Conservation (phyloP, 2,888 invertebrate genomes). For the Pegoplata infirma region DNA sequence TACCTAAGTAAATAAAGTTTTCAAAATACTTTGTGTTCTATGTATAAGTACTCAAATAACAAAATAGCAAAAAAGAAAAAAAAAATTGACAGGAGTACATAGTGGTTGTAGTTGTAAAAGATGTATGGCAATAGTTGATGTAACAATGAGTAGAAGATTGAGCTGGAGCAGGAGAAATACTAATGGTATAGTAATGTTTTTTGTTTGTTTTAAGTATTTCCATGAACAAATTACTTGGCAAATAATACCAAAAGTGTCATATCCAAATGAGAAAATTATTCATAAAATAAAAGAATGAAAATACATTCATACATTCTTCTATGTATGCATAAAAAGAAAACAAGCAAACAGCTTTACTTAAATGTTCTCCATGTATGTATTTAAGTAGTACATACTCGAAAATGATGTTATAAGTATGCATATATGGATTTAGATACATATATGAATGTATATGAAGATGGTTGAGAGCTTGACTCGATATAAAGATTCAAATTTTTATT, state of each 20-base stretch:
- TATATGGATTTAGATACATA: neutral
- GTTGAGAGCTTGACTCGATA: neutral
- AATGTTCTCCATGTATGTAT: neutral
- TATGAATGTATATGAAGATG: neutral
- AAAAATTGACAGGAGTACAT: conserved; percentile 6
- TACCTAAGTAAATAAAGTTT: too few relatives aligned
- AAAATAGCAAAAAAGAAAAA: too few relatives aligned
- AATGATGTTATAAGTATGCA: neutral
- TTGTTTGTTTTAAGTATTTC: conserved; percentile 36
- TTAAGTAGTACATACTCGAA: too few relatives aligned
- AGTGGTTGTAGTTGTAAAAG: neutral
- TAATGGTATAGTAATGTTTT: conserved; percentile 43
- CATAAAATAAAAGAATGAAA: neutral
- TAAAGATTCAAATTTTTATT: neutral
- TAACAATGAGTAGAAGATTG: neutral
- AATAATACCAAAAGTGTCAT: conserved; percentile 48
- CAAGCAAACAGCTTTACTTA: neutral
- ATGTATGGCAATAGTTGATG: neutral
- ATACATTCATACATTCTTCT: too few relatives aligned
- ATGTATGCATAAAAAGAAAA: neutral
- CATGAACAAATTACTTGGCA: conserved; percentile 44
- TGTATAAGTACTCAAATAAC: too few relatives aligned
- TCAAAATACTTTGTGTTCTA: too few relatives aligned
- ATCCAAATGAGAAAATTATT: conserved; percentile 22
- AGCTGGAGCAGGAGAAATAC: neutral